Conservation (phyloP, 1,140 invertebrate genomes). For the Papilio machaon region DNA sequence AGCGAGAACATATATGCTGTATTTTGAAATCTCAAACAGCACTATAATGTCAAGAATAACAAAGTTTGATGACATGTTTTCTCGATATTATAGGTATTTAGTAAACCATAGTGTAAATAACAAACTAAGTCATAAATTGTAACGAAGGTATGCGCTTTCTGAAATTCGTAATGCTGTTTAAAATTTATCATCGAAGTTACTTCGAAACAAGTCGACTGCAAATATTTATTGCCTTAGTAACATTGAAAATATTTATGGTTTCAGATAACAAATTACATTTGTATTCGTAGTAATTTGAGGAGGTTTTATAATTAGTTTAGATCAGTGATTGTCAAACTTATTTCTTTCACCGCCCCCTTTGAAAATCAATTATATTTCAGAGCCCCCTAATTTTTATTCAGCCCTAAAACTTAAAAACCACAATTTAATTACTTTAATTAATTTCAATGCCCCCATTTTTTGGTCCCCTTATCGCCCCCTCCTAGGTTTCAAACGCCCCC, state of each 20-base stretch:
- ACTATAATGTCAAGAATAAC: not conserved
- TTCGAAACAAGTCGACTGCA: conserved; percentile 13
- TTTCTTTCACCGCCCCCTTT: too few species aligned
- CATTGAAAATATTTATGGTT: conserved; percentile 25
- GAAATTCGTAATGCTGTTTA: conserved; percentile 23
- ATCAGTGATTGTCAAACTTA: not conserved
- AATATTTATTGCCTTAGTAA: conserved; percentile 13
- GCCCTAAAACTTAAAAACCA: too few species aligned
- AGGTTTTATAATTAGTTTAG: not conserved
- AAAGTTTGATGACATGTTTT: not conserved
- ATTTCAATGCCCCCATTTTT: too few species aligned
- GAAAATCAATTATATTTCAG: too few species aligned
- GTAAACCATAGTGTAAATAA: not conserved
- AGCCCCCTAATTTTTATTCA: too few species aligned
- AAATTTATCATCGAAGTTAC: conserved; percentile 27
- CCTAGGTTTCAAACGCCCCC: too few species aligned
- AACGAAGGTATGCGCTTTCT: conserved; percentile 13
- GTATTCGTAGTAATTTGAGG: not conserved
- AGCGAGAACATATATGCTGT: too few species aligned
- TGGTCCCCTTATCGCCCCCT: too few species aligned
- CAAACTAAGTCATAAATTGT: conserved; percentile 17
- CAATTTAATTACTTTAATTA: too few species aligned
- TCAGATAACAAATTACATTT: conserved; percentile 27
- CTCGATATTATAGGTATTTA: not conserved
- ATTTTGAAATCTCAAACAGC: not conserved